These are phyloP conservation scores for Bolborhynchus lineola DNA, from an alignment of 2,113 vertebrate genomes.

Conservation along the genomic window DNA sequence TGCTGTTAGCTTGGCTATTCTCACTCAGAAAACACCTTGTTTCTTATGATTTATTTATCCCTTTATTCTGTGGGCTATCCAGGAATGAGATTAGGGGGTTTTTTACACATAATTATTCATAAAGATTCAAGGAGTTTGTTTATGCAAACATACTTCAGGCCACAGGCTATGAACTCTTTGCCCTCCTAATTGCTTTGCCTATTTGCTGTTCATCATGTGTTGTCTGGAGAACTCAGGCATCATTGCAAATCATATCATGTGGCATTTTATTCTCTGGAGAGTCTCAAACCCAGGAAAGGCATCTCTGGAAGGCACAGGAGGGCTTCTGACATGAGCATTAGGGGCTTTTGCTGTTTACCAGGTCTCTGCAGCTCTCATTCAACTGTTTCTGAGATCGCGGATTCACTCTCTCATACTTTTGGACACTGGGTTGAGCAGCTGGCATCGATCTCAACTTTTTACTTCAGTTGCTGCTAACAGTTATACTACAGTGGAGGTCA, in stretches of 20 bases:
- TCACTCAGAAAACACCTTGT: slow-evolving; percentile 29
- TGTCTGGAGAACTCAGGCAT: neutral
- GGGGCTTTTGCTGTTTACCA: neutral
- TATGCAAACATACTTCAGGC: neutral
- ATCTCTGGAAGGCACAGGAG: neutral
- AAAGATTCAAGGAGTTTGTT: neutral
- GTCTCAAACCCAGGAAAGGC: neutral
- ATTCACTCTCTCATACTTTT: neutral
- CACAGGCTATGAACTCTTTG: neutral
- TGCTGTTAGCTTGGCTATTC: neutral
- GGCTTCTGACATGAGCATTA: neutral
- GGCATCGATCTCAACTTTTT: neutral
- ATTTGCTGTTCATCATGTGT: neutral
- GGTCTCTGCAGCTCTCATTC: neutral
- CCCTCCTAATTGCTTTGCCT: neutral
- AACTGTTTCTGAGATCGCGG: neutral
- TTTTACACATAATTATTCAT: neutral
- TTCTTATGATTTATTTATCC: slow-evolving; percentile 27
- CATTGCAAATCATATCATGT: neutral
- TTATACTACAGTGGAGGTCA: neutral
- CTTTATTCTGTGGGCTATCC: neutral
- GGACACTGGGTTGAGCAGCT: neutral
- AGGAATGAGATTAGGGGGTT: neutral
- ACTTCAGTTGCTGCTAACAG: neutral
- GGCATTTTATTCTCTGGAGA: neutral